A percentile compares a stretch with the other conserved stretches of the same genome.
phyloP scores from a whole-genome alignment of 1,140 invertebrate species.

The Zaprionus capensis region DNA sequence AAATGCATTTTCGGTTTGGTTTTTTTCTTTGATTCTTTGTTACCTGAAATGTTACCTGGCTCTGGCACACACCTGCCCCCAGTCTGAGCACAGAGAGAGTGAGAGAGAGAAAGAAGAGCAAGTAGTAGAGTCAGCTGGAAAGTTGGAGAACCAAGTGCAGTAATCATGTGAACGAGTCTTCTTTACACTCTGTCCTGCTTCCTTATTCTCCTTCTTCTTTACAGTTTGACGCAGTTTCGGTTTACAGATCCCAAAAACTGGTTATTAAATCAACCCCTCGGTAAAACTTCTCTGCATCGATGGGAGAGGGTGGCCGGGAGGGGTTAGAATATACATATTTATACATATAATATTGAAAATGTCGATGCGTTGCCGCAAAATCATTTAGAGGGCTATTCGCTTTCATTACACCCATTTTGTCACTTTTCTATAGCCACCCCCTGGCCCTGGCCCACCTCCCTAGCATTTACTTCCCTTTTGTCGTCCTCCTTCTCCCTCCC shows the following conservation, averaged over 20 bases:
- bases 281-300: background rate
- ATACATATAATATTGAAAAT: background rate
- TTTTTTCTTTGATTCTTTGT: background rate
- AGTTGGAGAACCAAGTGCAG: conserved; percentile 3
- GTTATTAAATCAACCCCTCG: conserved; percentile 5
- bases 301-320: background rate
- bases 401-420: conserved; percentile 23
- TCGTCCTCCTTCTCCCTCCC: background rate
- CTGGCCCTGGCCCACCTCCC: background rate
- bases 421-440: background rate
- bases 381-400: conserved; percentile 48
- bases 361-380: conserved; percentile 35
- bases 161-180: background rate
- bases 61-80: conserved; percentile 13
- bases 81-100: background rate
- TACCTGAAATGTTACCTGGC: conserved; percentile 35
- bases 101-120: background rate
- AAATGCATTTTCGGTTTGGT: background rate
- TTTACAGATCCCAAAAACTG: conserved; percentile 4
- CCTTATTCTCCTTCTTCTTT: background rate
- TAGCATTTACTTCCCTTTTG: background rate
- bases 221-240: background rate
- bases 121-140: background rate
- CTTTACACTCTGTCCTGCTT: background rate
- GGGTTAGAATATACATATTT: background rate